Percentiles rank a stretch among this genome's conserved stretches.
Conservation (phyloP, 2,113 vertebrate genomes). For the Alouatta palliata region DNA sequence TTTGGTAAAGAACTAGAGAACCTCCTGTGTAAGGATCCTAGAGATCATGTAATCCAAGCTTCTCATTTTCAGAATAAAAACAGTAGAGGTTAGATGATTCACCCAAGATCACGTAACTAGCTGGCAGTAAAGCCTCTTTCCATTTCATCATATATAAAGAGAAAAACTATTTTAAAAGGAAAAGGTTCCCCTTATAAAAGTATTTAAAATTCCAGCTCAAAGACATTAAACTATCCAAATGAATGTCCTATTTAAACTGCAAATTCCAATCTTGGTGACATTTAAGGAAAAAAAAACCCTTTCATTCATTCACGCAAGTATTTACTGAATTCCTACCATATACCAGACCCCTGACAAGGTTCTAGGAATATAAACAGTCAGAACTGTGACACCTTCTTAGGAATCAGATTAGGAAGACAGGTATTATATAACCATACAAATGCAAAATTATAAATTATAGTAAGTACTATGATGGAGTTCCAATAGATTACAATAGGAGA, state of each 20-base stretch:
- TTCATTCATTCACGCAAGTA: background rate
- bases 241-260: background rate
- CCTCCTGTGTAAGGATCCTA: background rate
- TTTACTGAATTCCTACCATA: background rate
- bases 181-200: background rate
- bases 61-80: constrained; percentile 26
- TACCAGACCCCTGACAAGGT: background rate
- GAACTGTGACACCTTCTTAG: background rate
- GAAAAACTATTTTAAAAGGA: background rate
- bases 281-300: background rate
- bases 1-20: background rate
- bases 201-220: constrained; percentile 13
- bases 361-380: background rate
- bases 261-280: background rate
- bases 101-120: background rate
- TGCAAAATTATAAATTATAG: background rate
- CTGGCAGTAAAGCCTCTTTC: background rate
- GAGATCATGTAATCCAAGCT: background rate
- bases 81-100: background rate
- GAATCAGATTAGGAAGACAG: background rate
- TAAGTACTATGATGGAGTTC: background rate
- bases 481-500: background rate
- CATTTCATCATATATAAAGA: background rate
- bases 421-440: background rate
- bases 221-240: background rate